Conservation (phyloP, 2,797 vertebrate species). For the Cryptoprocta ferox region DNA sequence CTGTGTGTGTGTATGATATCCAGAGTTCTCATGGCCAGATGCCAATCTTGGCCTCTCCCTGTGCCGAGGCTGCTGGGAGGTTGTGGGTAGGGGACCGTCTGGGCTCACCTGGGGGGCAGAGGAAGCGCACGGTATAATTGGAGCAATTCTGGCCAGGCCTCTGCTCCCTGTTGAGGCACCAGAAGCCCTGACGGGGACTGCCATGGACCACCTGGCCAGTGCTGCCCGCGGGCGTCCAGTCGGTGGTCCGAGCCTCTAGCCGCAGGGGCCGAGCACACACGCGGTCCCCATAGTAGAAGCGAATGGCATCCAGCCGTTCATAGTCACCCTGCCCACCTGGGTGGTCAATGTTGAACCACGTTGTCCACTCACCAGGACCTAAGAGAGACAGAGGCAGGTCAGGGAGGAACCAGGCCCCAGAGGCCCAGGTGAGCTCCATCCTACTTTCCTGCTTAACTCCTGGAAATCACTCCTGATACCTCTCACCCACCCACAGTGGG, state of each 20-base stretch:
- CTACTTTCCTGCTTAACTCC: not conserved
- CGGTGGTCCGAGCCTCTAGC: conserved; percentile 93
- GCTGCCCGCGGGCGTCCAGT: conserved; percentile 90
- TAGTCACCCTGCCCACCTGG: conserved; percentile 94
- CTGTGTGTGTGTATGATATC: fast-evolving
- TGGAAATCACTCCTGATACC: not conserved
- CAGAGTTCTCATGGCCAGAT: not conserved
- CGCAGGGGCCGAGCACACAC: conserved; percentile 89
- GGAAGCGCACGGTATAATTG: conserved; percentile 94
- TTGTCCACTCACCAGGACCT: conserved; percentile 92
- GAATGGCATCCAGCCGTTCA: conserved; percentile 93
- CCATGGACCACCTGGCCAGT: conserved; percentile 92
- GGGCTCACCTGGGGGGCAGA: conserved; percentile 89
- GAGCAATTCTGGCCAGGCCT: conserved; percentile 90
- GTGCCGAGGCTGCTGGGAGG: not conserved
- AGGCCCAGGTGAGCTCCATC: not conserved
- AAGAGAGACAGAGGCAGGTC: conserved; percentile 15
- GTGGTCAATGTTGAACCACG: conserved; percentile 96
- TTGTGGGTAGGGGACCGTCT: fast-evolving
- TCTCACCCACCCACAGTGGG: not conserved
- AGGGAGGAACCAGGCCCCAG: not conserved
- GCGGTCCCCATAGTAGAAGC: conserved; percentile 91
- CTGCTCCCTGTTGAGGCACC: conserved; percentile 95
- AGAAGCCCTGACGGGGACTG: conserved; percentile 91
- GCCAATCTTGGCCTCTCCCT: not conserved